Base-by-base conservation (phyloP, 2,888 invertebrate genomes). In the Limnephilus auricula region DNA sequence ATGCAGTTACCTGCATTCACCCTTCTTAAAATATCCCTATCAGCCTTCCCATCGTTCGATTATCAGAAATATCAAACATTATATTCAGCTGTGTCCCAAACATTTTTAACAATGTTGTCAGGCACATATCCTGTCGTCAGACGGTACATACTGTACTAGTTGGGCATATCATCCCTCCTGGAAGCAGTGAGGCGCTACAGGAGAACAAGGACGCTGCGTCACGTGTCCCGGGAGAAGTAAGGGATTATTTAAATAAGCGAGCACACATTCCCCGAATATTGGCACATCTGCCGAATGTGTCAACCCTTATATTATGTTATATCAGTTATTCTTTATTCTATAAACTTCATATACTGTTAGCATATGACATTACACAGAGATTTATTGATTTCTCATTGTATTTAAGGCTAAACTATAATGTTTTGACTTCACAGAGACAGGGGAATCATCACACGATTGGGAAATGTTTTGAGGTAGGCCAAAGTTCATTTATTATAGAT, bases 191-290 rank as follows among this genome's bases (percentile, higher is more conserved):
- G 30, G 50, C 86, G 86, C 30, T 34, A 15, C 86, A 31, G 31
- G 86, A 37, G 65, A 85, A 86, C 65, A 50, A 45, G 86, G 65
- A 86, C 32, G 18, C 50, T 32, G 86, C 86, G 32, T 86, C 86
- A 50, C 86, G 15, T 50, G 86, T 86, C 50, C 32, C 65, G 50
- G 9, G 30, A 34, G 84, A 84, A 50, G 32, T 30, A 18, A 30
- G 65, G 86, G 65, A 86, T 65, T 86, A 86, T 86, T 86, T 86
- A 86, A 86, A 86, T 86, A 65, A 30, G 86, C 50, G 50, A 86
- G 50, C 86, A 30, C 86, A 86, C 65, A 30, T 34, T 65, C 65
- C 31, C 65, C 65, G 86, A 65, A 86, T 65, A 65, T 86, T 5
- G 31, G 30, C 5, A n/a, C 32, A 32, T 18, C 80, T 80, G 80